These are phyloP conservation scores for Nemurella pictetii DNA, from an alignment of 2,888 invertebrate species.

Conservation along the genomic window DNA sequence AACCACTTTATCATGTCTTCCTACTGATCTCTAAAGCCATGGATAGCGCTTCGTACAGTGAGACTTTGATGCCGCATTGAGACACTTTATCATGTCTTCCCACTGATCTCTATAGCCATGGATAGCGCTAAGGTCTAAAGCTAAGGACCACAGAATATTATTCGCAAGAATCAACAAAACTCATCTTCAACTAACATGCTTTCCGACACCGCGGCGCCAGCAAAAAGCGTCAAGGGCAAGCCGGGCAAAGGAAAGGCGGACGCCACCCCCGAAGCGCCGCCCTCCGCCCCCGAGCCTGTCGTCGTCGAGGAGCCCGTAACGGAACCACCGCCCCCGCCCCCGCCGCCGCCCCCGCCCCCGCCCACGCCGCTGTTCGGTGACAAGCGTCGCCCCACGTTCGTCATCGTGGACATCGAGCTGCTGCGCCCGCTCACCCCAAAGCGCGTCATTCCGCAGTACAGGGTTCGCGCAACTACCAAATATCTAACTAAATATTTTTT, in stretches of 20 bases:
- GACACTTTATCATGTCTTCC: too few species aligned
- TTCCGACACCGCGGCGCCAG: neutral
- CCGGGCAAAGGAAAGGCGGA: neutral
- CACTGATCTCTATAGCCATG: too few species aligned
- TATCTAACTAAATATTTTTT: too few species aligned
- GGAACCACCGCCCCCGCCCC: neutral
- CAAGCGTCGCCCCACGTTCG: neutral
- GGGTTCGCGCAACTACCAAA: too few species aligned
- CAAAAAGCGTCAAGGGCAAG: neutral
- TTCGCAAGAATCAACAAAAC: too few species aligned
- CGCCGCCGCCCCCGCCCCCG: neutral
- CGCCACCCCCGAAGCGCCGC: neutral
- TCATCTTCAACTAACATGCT: too few species aligned
- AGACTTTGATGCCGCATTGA: too few species aligned
- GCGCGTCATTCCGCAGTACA: neutral
- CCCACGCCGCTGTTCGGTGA: neutral
- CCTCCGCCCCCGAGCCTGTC: neutral
- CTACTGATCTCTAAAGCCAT: too few species aligned
- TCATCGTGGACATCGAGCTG: neutral
- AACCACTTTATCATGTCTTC: too few species aligned
- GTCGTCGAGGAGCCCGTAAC: neutral
- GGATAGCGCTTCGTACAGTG: too few species aligned
- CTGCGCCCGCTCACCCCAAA: neutral
- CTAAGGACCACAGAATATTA: too few species aligned
- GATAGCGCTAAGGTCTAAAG: too few species aligned